Conservation (phyloP, 2,797 vertebrate species). For the Peromyscus melanophrys region DNA sequence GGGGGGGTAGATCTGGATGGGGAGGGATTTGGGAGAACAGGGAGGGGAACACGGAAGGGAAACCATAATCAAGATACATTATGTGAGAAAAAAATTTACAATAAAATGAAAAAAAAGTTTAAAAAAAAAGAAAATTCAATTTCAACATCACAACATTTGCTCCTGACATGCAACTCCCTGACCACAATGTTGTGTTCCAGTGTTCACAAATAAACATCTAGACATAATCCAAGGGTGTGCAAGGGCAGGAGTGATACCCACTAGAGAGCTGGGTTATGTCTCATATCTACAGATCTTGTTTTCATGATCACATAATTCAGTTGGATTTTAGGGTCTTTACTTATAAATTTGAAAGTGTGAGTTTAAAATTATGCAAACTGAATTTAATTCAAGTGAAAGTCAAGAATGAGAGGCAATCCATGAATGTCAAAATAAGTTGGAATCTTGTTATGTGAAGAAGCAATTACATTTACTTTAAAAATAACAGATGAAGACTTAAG, state of each 20-base stretch:
- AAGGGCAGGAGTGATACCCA: background rate
- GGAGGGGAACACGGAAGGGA: background rate
- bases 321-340: background rate
- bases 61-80: too few species aligned
- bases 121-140: background rate
- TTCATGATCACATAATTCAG: background rate
- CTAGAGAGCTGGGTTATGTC: background rate
- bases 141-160: conserved; percentile 35
- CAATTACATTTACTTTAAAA: conserved; percentile 76
- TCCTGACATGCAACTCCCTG: background rate
- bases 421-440: conserved; percentile 70
- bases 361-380: conserved; percentile 14
- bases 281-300: background rate
- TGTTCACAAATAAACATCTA: background rate
- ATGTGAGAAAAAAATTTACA: background rate
- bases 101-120: background rate
- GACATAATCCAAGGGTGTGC: background rate
- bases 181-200: background rate
- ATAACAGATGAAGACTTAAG: conserved; percentile 71
- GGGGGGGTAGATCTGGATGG: too few species aligned
- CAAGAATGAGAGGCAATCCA: conserved; percentile 62
- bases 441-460: conserved; percentile 62
- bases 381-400: conserved; percentile 71
- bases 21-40: too few species aligned
- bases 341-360: background rate